A percentile compares a stretch with the other conserved stretches of the same genome.
Conservation (phyloP, 2,888 invertebrate genomes). For the Erannis defoliaria region DNA sequence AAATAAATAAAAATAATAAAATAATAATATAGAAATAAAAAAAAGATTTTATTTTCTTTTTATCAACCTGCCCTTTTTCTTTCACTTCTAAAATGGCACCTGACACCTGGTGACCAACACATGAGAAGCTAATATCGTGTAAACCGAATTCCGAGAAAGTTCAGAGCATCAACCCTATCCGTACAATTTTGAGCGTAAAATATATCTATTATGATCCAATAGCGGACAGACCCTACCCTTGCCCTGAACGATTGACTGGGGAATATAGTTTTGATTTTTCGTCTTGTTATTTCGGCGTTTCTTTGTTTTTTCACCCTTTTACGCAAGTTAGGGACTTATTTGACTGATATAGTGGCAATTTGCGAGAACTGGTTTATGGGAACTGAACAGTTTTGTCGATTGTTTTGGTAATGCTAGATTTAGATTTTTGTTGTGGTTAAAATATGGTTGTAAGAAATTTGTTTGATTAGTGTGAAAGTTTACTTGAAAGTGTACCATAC, state of each 20-base stretch:
- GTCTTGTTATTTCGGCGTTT: constrained; percentile 66
- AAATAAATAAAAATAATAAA: no score
- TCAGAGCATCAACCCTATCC: constrained; percentile 34
- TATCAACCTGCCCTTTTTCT: no score
- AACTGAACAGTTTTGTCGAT: constrained; percentile 17
- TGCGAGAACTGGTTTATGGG: constrained; percentile 24
- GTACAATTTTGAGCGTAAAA: constrained; percentile 53
- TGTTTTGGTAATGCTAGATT: constrained; percentile 6
- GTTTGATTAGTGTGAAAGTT: not conserved
- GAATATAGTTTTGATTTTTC: constrained; percentile 55
- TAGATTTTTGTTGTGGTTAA: not conserved
- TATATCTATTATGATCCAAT: constrained; percentile 82
- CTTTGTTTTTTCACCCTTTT: constrained; percentile 49
- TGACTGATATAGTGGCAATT: constrained; percentile 39
- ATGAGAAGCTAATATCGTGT: not conserved
- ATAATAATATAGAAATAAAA: no score
- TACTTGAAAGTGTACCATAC: no score
- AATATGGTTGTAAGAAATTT: not conserved
- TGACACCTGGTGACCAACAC: no score
- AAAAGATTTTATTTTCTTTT: no score
- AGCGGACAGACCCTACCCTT: constrained; percentile 62
- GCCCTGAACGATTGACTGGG: constrained; percentile 76
- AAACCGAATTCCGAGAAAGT: not conserved
- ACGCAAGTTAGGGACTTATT: constrained; percentile 24
- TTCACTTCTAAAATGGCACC: no score